phyloP scores from a whole-genome alignment of 2,888 invertebrate species.

The Hololepta plana region DNA sequence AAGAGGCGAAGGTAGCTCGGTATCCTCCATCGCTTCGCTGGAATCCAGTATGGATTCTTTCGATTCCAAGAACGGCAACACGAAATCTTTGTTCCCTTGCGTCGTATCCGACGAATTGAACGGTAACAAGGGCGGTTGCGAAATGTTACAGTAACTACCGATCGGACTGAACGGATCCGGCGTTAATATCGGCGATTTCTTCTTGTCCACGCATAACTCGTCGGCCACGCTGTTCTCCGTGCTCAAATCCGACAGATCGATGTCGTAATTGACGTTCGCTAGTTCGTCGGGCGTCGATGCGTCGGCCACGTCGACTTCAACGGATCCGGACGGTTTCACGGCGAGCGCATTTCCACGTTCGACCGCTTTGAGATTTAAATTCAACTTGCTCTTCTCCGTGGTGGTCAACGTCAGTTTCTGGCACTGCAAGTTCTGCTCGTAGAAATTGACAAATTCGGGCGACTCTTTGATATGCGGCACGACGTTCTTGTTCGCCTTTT shows the following conservation, averaged over 20 bases:
- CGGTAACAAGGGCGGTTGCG: slow-evolving; percentile 22
- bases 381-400: slow-evolving; percentile 17
- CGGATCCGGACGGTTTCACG: slow-evolving; percentile 5
- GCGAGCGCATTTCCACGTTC: slow-evolving; percentile 18
- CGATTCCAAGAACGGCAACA: slow-evolving; percentile 6
- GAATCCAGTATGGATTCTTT: slow-evolving; percentile 3
- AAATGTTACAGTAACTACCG: slow-evolving; percentile 19
- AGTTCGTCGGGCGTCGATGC: slow-evolving; percentile 36
- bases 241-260: slow-evolving; percentile 56
- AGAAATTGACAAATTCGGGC: slow-evolving; percentile 15
- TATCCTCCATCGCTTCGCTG: slow-evolving; percentile 4
- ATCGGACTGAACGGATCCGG: slow-evolving; percentile 39
- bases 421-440: slow-evolving; percentile 20
- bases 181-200: slow-evolving; percentile 19
- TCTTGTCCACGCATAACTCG: slow-evolving; percentile 24
- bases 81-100: too few species aligned
- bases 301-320: not conserved
- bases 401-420: slow-evolving; percentile 13
- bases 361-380: slow-evolving; percentile 23
- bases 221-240: slow-evolving; percentile 53
- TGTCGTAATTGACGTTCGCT: slow-evolving; percentile 57
- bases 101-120: too few species aligned
- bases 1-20: slow-evolving; percentile 4
- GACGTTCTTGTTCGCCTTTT: slow-evolving; percentile 5
- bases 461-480: slow-evolving; percentile 6